Conservation (phyloP, 1,140 invertebrate species). For the Caerostris darwini region DNA sequence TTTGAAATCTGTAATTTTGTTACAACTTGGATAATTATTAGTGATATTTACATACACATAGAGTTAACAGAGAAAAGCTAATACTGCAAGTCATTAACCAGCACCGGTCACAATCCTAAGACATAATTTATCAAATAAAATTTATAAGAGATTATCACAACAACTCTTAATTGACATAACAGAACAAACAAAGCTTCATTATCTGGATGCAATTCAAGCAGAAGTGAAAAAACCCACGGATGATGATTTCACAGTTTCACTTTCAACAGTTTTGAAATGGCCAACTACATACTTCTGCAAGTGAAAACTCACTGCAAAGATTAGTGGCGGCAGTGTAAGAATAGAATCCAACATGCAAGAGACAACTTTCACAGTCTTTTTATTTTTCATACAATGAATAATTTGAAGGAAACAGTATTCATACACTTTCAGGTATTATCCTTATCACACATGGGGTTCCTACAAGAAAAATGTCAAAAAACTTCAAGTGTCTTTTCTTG, state of each 20-base stretch:
- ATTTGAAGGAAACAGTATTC: slow-evolving; percentile 47
- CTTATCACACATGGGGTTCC: slow-evolving; percentile 67
- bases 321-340: slow-evolving; percentile 68
- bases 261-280: slow-evolving; percentile 49
- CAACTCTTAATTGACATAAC: background rate
- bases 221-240: slow-evolving; percentile 63
- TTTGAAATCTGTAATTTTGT: background rate
- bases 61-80: slow-evolving; percentile 41
- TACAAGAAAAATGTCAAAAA: background rate
- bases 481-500: too few species aligned
- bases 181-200: slow-evolving; percentile 4
- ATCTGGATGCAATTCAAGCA: slow-evolving; percentile 26
- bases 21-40: slow-evolving; percentile 19
- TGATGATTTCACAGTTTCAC: slow-evolving; percentile 73
- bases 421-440: slow-evolving; percentile 69
- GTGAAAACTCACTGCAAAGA: slow-evolving; percentile 64
- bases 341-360: slow-evolving; percentile 51
- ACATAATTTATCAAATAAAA: background rate
- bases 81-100: background rate
- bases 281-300: slow-evolving; percentile 64
- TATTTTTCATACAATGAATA: slow-evolving; percentile 5
- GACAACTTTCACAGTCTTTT: slow-evolving; percentile 44
- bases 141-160: slow-evolving; percentile 50
- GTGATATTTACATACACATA: slow-evolving; percentile 22
- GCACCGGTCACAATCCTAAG: slow-evolving; percentile 44